phyloP scores from a whole-genome alignment of 2,113 vertebrate species.

The Dermatemys mawii region DNA sequence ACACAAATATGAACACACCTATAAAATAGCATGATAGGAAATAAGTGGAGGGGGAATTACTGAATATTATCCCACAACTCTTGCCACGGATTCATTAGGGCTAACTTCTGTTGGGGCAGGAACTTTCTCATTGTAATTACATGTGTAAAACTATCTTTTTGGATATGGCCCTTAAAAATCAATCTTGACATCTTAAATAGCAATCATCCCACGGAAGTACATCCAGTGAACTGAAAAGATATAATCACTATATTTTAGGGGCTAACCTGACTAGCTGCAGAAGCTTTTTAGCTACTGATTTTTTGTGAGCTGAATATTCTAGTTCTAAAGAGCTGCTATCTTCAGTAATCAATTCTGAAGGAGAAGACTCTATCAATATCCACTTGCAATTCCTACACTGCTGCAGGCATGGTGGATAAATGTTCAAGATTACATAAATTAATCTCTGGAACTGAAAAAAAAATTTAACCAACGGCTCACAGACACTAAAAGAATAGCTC shows the following conservation, averaged over 20 bases:
- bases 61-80: neutral
- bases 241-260: rapidly evolving
- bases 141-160: neutral
- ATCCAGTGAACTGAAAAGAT: neutral
- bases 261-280: neutral
- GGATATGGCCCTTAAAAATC: neutral
- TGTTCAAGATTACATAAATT: neutral
- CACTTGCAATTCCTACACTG: neutral
- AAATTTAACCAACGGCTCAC: neutral
- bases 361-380: neutral
- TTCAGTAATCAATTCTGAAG: neutral
- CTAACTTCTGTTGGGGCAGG: neutral
- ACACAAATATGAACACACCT: neutral
- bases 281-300: neutral
- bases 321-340: neutral
- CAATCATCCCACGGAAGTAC: neutral
- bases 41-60: neutral
- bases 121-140: neutral
- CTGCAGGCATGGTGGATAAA: rapidly evolving
- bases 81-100: neutral
- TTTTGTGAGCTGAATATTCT: neutral
- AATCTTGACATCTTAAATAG: neutral
- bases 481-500: neutral
- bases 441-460: neutral
- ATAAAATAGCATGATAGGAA: neutral